Evolutionary conservation across 2,797 vertebrate species (phyloP), one percentile per base, ranked within the genome.

Genomic region (Leptatherina wallacei): DNA sequence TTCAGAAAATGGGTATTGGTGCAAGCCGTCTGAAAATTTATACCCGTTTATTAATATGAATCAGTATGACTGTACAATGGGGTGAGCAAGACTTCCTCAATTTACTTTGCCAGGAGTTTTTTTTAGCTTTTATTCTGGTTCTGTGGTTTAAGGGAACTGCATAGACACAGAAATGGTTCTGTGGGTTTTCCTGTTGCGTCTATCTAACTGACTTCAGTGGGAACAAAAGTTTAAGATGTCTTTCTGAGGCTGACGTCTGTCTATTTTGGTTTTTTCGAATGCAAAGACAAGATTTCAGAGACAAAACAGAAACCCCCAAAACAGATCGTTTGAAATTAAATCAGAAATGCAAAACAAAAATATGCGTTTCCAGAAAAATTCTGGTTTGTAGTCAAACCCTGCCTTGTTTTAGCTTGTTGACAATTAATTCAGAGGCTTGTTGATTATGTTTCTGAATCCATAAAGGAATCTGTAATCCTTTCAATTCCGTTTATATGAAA

Each of bases 151-250:
- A 67, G 61, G 59, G 64, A 78, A 79, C 49, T 77, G 62, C 54
- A 83, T 71, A 88, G 71, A 47, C 54, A 75, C 38, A 18, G 64
- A 84, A 86, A 84, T 81, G 87, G 58, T 13, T 7, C 63, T 14
- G 82, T 78, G 82, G 75, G 63, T 88, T 89, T 82, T 74, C 71
- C 61, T 44, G 56, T 69, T 65, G 69, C 75, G 62, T 81, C 66
- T 79, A 64, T 77, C 49, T 73, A 71, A 87, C 77, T 57, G 66
- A 70, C 65, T 84, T 69, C 55, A 71, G 61, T 51, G 54, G 6
- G 80, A 77, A 69, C 60, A 77, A 69, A 82, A 38, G 20, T 65
- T 69, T 29, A 61, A 74, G 24, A 64, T 73, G 54, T 83, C 81
- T 83, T 85, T 76, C 55, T 73, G 83, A 57, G 10, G 0, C 51